These are phyloP conservation scores for Machaerirhynchus nigripectus DNA, from an alignment of 2,113 vertebrate genomes.

Conservation along the genomic window DNA sequence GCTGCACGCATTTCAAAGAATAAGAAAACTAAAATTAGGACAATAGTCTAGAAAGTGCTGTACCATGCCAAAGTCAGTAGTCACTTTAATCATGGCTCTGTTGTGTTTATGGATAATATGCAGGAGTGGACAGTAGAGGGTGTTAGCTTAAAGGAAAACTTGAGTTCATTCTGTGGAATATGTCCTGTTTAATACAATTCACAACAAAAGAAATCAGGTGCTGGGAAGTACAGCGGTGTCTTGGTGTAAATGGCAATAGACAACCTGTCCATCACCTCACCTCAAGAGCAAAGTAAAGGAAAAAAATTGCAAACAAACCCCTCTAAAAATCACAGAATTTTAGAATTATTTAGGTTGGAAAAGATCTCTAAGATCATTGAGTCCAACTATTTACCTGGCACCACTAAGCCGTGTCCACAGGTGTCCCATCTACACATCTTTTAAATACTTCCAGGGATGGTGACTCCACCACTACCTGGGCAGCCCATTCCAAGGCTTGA, in stretches of 20 bases:
- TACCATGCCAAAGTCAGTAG: neutral
- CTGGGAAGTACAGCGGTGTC: neutral
- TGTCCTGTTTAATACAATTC: neutral
- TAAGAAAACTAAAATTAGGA: neutral
- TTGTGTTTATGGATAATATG: neutral
- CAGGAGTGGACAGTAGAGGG: slow-evolving; percentile 49
- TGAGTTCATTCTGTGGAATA: neutral
- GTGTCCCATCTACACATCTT: neutral
- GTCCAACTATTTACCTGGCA: neutral
- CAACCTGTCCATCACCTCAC: neutral
- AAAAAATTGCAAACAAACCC: neutral
- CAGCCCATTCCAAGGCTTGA: neutral
- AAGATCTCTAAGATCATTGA: neutral
- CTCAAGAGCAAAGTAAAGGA: neutral
- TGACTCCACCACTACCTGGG: neutral
- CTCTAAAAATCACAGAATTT: neutral
- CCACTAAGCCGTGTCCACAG: neutral
- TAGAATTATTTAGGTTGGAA: neutral
- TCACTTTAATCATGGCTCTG: fast-evolving
- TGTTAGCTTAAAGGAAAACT: slow-evolving; percentile 44
- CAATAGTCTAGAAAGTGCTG: neutral
- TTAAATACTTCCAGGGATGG: neutral
- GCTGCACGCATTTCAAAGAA: neutral
- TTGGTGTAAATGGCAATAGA: neutral
- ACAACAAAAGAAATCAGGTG: neutral